Evolutionary conservation across 2,797 vertebrate genomes (phyloP), one percentile per base, ranked within the genome.

Genomic region (Cossypha caffra): DNA sequence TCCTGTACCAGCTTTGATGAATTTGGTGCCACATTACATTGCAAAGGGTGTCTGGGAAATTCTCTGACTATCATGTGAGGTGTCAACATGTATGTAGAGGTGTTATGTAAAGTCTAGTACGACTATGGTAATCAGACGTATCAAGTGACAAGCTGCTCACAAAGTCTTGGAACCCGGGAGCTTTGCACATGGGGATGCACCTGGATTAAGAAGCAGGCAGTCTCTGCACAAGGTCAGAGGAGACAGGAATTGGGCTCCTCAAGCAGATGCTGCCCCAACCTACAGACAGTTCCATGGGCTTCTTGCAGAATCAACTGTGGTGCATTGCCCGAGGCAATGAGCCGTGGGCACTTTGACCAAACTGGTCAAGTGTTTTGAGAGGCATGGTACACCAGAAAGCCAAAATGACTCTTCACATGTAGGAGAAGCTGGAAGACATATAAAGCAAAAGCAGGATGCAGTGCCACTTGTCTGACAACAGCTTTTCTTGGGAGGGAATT

Each of bases 71-170:
- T 95, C 96, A 96, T 96, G 95, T 97, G 94, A 95, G 94, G 91
- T 96, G 96, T 97, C 95, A 97, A 96, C 93, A 94, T 95, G 78
- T 95, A 96, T 91, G 95, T 96, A 95, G 96, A 96, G 94, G 96
- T 96, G 96, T 95, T 97, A 96, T 97, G 94, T 97, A 96, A 97
- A 96, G 96, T 94, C 96, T 97, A 95, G 95, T 95, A 95, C 63
- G 0, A 88, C 93, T 95, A 78, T 96, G 95, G 82, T 88, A 94
- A 97, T 96, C 95, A 96, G 94, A 92, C 3, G 14, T 93, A 95
- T 95, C 94, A 94, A 97, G 87, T 88, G 94, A 95, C 96, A 96
- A 95, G 96, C 89, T 96, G 94, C 94, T 97, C 94, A 94, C 83
- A 88, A 94, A 96, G 95, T 88, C 96, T 95, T 97, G 89, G 87